Base-by-base conservation (phyloP, 2,113 vertebrate species). In the Embiotoca jacksoni region DNA sequence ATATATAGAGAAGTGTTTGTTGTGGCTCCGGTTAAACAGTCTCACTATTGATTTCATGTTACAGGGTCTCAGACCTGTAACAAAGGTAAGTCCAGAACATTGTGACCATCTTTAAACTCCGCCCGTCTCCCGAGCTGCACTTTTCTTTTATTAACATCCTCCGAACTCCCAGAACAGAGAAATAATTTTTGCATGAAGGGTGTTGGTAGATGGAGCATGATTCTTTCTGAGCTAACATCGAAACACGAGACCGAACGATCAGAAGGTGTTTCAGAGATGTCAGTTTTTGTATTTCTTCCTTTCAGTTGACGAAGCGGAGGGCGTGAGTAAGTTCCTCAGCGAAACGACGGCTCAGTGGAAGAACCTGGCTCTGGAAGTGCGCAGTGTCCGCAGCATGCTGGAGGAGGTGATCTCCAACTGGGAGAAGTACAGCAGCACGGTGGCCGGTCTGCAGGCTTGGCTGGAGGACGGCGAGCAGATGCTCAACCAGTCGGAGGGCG, bases 391-490 rank as follows among this genome's bases (percentile, higher is more conserved):
- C 72, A 99, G 98, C 92, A 99, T 99, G 98, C 93, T 99, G 86
- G 98, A 99, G 82, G 98, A 99, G 90, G 98, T 99, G 35, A 94
- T 99, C 49, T 89, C 96, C 47, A 99, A 99, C 89, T 99, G 98
- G 98, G 97, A 99, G 80, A 96, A 98, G 68, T 99, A 99, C 1
- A 96, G 95, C 68, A 94, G 92, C 87, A 97, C 96, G 0, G 98
- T 99, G 81, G 95, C 96, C n/a, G 93, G 94, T 58, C 92, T 99
- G 58, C 98, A 99, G 82, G 97, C 97, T 71, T 99, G 98, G 98
- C 94, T 99, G 14, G 98, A 99, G 82, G 98, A 99, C 63, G 98
- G 96, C 0, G 98, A 99, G 83, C 97, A 97, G 83, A 97, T 98
- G 97, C 92, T 99, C 39, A 97, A 95, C 78, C 96, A 98, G 8